Evolutionary conservation across 2,888 invertebrate species (phyloP), one percentile per base, ranked within the genome.

Genomic region (Sminthurinus aureus): DNA sequence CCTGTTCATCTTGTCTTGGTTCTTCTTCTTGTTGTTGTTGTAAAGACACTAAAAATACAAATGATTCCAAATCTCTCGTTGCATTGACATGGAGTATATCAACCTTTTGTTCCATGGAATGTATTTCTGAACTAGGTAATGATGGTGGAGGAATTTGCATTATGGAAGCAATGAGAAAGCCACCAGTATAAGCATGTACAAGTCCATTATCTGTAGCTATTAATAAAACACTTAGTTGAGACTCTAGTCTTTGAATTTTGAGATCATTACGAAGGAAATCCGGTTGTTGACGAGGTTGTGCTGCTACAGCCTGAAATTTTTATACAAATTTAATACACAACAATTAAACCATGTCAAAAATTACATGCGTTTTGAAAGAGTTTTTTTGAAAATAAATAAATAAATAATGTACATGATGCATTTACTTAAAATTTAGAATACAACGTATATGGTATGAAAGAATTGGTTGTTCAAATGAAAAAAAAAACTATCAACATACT

Each of bases 131-230:
- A 11, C 9, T 11, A 11, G 52, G 52, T 11, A 71, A 11, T 20
- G 18, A 18, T 4, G 71, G 20, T 71, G 71, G 71, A 20, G 83
- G 80, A 52, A 85, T 75, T 69, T 82, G 82, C 13, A 87, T 52
- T 24, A 84, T 84, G 0, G 86, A 77, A 12, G 85, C 85, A n/a
- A 86, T 82, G 2, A 87, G 81, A 79, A 87, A 87, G 24, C 88
- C 87, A 24, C 88, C 88, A 67, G 88, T 87, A 58, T 85, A 87
- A 13, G 85, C 83, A 81, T 90, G 89, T 13, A 92, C 89, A 88
- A 93, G 92, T 0, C 96, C 96, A 86, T 93, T 92, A 81, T 93
- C 93, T 89, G 95, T 94, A 15, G 96, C 96, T 81, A 96, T 92
- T 87, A 96, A 90, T n/a, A 97, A 90, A 89, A 96, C 92, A 90